A percentile compares a stretch with the other conserved stretches of the same genome.
Conservation (phyloP, 2,113 vertebrate genomes). For the Myiopsitta monachus region DNA sequence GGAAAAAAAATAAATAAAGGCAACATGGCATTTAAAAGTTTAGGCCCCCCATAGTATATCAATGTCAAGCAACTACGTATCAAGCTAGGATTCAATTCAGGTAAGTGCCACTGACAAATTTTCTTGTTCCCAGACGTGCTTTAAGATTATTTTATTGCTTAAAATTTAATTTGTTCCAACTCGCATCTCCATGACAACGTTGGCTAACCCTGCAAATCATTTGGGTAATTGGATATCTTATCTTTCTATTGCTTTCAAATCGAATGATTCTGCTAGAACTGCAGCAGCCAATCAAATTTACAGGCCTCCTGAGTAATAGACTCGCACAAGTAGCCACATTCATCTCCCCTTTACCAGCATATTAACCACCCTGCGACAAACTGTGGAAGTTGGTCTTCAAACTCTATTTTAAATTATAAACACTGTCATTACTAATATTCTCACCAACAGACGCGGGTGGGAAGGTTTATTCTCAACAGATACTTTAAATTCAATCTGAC, state of each 20-base stretch:
- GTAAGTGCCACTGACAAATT: conserved; percentile 86
- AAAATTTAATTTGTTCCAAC: conserved; percentile 90
- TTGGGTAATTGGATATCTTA: conserved; percentile 89
- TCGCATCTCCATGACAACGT: conserved; percentile 83
- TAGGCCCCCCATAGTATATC: conserved; percentile 73
- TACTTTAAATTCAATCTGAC: conserved; percentile 27
- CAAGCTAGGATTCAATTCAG: conserved; percentile 85
- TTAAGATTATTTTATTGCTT: conserved; percentile 89
- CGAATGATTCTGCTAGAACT: conserved; percentile 86
- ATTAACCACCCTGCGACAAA: conserved; percentile 75
- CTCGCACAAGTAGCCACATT: conserved; percentile 79
- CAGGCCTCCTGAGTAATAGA: conserved; percentile 84
- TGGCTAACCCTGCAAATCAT: conserved; percentile 87
- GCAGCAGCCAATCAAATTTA: conserved; percentile 88
- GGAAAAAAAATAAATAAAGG: background rate
- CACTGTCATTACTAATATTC: conserved; percentile 67
- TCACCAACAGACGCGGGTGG: conserved; percentile 20
- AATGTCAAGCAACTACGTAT: conserved; percentile 80
- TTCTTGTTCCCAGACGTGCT: conserved; percentile 84
- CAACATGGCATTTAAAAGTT: conserved; percentile 67
- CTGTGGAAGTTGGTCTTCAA: conserved; percentile 66
- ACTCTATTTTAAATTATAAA: conserved; percentile 64
- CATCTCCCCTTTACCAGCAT: conserved; percentile 75
- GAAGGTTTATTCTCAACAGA: conserved; percentile 56
- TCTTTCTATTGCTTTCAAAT: conserved; percentile 89